These are phyloP conservation scores for Tonatia bakeri DNA, from an alignment of 2,113 vertebrate species.

Conservation along the genomic window DNA sequence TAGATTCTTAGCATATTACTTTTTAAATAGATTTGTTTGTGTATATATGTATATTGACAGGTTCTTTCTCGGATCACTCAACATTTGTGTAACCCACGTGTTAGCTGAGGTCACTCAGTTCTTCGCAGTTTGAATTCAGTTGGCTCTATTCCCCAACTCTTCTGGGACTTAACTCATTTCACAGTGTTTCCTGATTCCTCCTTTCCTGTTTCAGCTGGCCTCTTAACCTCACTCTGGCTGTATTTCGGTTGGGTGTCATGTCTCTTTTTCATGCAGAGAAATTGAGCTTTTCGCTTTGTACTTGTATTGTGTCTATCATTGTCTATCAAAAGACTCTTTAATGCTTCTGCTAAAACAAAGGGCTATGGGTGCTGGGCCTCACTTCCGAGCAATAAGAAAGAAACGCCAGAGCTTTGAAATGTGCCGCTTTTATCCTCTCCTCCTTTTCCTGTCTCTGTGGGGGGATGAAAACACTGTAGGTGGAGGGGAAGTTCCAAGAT, in stretches of 20 bases:
- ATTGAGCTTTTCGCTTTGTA: neutral
- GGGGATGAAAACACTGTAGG: neutral
- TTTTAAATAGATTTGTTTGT: neutral
- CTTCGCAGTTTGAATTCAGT: neutral
- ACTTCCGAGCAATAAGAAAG: slow-evolving; percentile 7
- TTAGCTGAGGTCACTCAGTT: neutral
- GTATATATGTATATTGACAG: neutral
- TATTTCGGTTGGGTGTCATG: neutral
- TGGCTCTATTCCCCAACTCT: neutral
- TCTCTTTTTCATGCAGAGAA: slow-evolving; percentile 10
- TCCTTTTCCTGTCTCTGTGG: neutral
- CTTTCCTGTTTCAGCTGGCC: neutral
- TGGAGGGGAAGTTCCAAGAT: neutral
- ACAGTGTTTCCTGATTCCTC: neutral
- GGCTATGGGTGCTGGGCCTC: neutral
- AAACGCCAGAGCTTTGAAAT: slow-evolving; percentile 56
- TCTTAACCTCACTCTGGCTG: neutral
- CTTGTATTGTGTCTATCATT: neutral
- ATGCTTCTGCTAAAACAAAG: slow-evolving; percentile 59
- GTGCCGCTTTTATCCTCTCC: neutral
- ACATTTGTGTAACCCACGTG: neutral
- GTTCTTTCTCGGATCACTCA: neutral
- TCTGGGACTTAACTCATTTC: neutral
- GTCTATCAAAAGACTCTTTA: slow-evolving; percentile 58
- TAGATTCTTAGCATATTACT: neutral